Evolutionary conservation across 2,113 vertebrate genomes (phyloP), one percentile per base, ranked within the genome.

Genomic region (Muntiacus muntjak): DNA sequence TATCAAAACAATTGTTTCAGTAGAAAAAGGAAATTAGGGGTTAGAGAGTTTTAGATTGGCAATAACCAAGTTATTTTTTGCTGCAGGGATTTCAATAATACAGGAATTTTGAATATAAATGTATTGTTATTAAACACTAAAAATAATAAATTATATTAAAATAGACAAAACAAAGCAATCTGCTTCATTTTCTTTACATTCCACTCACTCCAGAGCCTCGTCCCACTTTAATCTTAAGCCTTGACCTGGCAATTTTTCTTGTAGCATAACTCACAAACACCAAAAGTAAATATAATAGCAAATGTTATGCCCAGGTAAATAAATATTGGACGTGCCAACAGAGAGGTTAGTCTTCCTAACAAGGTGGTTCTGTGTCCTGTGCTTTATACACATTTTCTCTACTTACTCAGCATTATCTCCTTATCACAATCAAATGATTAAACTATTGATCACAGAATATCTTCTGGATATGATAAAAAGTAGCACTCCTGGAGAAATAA

Each of bases 1-100:
- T 87, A 91, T 71, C 43, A 87, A 95, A 95, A 88, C 23, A 58
- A 71, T 78, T 88, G n/a, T 93, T 93, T 84, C 43, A 54, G 43
- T 88, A 93, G 78, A 88, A 71, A 93, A 93, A 87, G 96, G 74
- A 96, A 96, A 95, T 95, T 55, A 89, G 33, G 28, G 15, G 5
- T 78, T 88, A 87, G 74, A 93, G 40, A 95, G 47, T 87, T 96
- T 93, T 91, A 87, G 26, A 76, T 87, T 33, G 83, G 54, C 33
- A 96, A 74, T 86, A 96, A 87, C 45, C 23, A 81, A 89, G 89
- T 92, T 89, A 86, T 89, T 89, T 92, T 89, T 96, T 97, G 79
- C 86, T 96, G 17, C 62, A 91, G 86, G 57, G 26, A 94, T 94
- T 93, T 95, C 36, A 84, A 89, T 81, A 97, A 90, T 90, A 96